A percentile compares a stretch with the other conserved stretches of the same genome.
phyloP scores from a whole-genome alignment of 2,113 vertebrate genomes.

The Tauraco erythrolophus region DNA sequence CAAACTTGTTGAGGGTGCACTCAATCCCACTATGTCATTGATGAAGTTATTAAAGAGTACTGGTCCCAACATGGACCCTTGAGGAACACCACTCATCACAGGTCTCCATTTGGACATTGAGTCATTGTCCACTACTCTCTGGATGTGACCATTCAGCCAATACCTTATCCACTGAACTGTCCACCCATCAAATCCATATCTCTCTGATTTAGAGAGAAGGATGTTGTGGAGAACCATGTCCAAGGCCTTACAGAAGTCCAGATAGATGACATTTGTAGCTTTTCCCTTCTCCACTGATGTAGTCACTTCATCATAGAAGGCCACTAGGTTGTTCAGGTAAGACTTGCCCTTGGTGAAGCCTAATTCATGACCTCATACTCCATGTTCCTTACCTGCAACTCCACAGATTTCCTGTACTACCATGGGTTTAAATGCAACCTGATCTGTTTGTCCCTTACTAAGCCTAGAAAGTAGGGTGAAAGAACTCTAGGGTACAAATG shows the following conservation, averaged over 20 bases:
- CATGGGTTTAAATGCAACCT: not conserved
- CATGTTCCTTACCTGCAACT: not conserved
- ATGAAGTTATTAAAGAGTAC: not conserved
- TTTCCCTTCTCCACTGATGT: no score
- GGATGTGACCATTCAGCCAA: no score
- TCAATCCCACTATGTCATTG: not conserved
- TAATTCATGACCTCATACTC: not conserved
- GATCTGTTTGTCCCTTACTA: not conserved
- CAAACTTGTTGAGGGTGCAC: not conserved
- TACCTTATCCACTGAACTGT: no score
- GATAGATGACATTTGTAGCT: no score
- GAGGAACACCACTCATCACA: no score
- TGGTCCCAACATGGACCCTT: accelerated
- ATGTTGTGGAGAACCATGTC: no score
- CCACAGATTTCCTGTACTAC: not conserved
- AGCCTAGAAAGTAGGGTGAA: not conserved
- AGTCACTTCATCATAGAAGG: not conserved
- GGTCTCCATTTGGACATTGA: no score
- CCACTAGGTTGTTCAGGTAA: not conserved
- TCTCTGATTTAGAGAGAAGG: no score
- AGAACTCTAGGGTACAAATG: not conserved
- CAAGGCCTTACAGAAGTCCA: no score
- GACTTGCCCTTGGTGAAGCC: not conserved
- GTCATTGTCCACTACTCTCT: no score
- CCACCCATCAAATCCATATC: no score